Percentiles rank a stretch among this genome's conserved stretches.
Conservation (phyloP, 2,113 vertebrate species). For the Notothenia rossii region DNA sequence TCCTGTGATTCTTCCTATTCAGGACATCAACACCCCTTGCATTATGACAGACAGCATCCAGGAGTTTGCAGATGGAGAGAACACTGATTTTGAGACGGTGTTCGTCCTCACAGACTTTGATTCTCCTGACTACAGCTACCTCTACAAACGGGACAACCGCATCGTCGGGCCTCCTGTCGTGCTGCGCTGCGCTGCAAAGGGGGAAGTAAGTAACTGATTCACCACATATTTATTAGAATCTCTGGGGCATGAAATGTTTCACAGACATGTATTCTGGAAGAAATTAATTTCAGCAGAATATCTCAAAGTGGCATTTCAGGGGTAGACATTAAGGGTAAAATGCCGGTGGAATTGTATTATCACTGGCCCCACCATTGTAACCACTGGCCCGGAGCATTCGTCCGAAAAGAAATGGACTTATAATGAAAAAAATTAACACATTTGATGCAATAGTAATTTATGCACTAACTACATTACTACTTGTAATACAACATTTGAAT, state of each 20-base stretch:
- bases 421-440: no score
- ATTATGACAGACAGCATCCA: conserved; percentile 87
- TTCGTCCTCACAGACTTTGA: conserved; percentile 92
- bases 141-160: conserved; percentile 90
- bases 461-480: no score
- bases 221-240: not conserved
- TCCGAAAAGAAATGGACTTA: no score
- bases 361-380: no score
- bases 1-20: conserved; percentile 12
- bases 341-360: no score
- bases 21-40: conserved; percentile 92
- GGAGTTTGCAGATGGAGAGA: conserved; percentile 89
- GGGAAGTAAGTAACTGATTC: conserved; percentile 84
- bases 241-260: not conserved
- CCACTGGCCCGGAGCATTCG: no score
- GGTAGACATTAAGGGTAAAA: no score
- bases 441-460: no score
- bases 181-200: conserved; percentile 88
- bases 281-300: not conserved
- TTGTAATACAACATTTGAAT: no score
- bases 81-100: conserved; percentile 90
- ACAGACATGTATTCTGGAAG: not conserved
- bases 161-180: conserved; percentile 93
- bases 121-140: conserved; percentile 85
- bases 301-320: not conserved